Percentiles rank a stretch among this genome's conserved stretches.
phyloP scores from a whole-genome alignment of 2,113 vertebrate genomes.

The Osmerus mordax region DNA sequence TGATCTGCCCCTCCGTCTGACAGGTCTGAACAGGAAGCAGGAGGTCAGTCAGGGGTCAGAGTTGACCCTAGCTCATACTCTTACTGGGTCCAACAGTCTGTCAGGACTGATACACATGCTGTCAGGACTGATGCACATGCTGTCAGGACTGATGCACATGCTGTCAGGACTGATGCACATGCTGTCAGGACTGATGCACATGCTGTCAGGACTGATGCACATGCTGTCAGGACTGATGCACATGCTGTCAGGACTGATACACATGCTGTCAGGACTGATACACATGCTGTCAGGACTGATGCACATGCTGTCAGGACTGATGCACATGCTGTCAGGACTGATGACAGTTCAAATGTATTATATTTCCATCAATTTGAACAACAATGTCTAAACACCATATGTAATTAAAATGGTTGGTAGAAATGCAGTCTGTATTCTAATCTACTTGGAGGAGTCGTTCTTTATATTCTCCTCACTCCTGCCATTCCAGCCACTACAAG shows the following conservation, averaged over 20 bases:
- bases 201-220: not conserved
- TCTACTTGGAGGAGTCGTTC: too few relatives aligned
- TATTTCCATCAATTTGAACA: too few relatives aligned
- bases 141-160: not conserved
- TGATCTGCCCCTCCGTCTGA: constrained; percentile 90
- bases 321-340: too few relatives aligned
- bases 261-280: not conserved
- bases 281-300: too few relatives aligned
- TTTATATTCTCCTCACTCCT: too few relatives aligned
- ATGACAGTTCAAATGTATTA: too few relatives aligned
- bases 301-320: too few relatives aligned
- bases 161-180: too few relatives aligned
- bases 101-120: not conserved
- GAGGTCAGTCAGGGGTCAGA: not conserved
- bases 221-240: not conserved
- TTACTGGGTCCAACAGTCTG: not conserved
- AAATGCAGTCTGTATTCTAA: too few relatives aligned
- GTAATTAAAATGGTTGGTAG: too few relatives aligned
- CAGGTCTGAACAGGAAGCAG: constrained; percentile 72
- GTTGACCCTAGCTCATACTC: not conserved
- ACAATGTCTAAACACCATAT: too few relatives aligned
- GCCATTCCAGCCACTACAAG: not conserved
- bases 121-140: not conserved
- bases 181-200: not conserved
- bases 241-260: not conserved